phyloP scores from a whole-genome alignment of 2,113 vertebrate species.

The Gallinago jamesoni region DNA sequence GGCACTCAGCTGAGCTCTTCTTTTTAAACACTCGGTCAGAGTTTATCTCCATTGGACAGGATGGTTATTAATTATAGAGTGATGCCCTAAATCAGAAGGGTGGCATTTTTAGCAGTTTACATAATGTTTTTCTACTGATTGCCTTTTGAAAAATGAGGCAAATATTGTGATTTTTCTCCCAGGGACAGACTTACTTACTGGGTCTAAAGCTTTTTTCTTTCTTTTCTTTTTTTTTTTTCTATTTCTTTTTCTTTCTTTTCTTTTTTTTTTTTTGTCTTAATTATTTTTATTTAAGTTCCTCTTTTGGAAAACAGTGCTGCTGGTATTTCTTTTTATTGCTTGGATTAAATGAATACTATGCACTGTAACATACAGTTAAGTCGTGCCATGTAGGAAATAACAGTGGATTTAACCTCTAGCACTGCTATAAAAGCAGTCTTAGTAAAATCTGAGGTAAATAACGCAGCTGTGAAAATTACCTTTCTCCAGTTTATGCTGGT shows the following conservation, averaged over 20 bases:
- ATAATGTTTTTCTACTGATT: background rate
- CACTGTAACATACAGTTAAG: background rate
- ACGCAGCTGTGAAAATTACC: constrained; percentile 22
- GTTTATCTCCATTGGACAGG: background rate
- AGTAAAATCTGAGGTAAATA: constrained; percentile 25
- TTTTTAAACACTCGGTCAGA: background rate
- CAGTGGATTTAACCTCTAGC: constrained; percentile 39
- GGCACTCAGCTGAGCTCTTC: background rate
- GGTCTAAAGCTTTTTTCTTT: background rate
- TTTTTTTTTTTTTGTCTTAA: background rate
- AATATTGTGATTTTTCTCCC: background rate
- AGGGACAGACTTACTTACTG: background rate
- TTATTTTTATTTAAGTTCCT: background rate
- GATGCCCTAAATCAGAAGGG: background rate
- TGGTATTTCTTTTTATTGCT: background rate
- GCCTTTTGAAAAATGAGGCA: background rate
- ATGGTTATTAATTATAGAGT: background rate
- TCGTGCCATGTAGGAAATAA: constrained; percentile 2
- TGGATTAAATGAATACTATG: background rate
- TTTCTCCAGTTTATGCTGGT: background rate
- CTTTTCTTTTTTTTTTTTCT: too few relatives aligned
- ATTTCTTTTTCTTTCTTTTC: background rate
- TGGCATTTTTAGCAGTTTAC: background rate
- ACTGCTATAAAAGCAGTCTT: constrained; percentile 24
- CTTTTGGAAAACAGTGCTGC: background rate